Base-by-base conservation (phyloP, 2,797 vertebrate genomes). In the Sebastes steindachneri region DNA sequence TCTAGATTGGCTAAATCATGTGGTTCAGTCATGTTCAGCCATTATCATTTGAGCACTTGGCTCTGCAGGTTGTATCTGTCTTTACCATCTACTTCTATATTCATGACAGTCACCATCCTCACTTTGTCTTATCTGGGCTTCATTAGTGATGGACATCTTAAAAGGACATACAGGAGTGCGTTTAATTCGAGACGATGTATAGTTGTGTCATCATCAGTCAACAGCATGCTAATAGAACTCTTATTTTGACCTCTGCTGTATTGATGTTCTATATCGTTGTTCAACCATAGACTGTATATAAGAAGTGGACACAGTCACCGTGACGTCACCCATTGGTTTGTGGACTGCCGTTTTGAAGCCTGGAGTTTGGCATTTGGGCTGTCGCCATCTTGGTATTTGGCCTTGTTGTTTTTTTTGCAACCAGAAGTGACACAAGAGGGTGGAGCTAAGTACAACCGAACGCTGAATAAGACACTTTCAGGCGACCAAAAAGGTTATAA, bases 291-390 rank as follows among this genome's bases (percentile, higher is more conserved):
- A 45, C 41, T 45, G 41, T 45, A 45, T 45, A 45, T 45, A 45
- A 0, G 0, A 7, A 45, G 15, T 45, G 41, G 41, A 45, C 14
- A 7, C 15, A 45, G 15, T 17, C 41, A 45, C 0, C 3, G 5
- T 45, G 41, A 45, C 41, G 6, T 45, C 41, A 45, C 41, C 41
- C 41, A 45, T 0, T 45, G 0, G 15, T 45, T 37, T 37, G 35
- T 0, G 11, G 35, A 37, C 35, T 37, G 4, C 35, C 11, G 35
- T 37, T 37, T 5, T 41, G 12, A 41, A 15, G 37, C 37, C 37
- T 3, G 4, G 12, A 41, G 37, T 14, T 41, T 41, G 37, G 37
- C 37, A 41, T 41, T 41, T 15, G 12, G 14, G 37, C 14, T 41
- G 37, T 41, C 0, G 5, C 37, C 33, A 41, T 41, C 37, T 41